Percentiles rank a stretch among this genome's conserved stretches.
Conservation (phyloP, 2,797 vertebrate genomes). For the Sebastes reedi region DNA sequence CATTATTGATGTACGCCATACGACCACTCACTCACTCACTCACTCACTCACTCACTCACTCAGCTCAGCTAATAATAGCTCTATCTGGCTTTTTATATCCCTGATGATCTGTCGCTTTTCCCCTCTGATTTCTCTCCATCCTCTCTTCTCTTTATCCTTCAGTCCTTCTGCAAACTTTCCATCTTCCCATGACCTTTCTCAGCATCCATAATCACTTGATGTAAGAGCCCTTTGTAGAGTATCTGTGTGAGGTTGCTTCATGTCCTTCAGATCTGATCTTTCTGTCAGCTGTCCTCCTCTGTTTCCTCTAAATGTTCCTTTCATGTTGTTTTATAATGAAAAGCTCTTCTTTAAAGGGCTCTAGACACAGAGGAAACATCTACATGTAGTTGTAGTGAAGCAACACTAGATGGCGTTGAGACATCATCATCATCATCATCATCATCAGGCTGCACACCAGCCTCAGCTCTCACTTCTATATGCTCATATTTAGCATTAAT, state of each 20-base stretch:
- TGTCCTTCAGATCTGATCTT: not conserved
- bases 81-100: not conserved
- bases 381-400: not conserved
- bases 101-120: not conserved
- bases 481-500: too few relatives aligned
- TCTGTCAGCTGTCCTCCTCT: not conserved
- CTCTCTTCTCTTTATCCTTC: not conserved
- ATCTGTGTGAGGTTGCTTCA: too few relatives aligned
- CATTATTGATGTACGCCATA: too few relatives aligned
- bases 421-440: not conserved
- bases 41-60: too few relatives aligned
- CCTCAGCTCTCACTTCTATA: not conserved
- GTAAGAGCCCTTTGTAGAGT: too few relatives aligned
- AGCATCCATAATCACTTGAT: not conserved
- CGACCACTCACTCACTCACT: too few relatives aligned
- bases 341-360: not conserved
- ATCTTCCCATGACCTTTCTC: not conserved
- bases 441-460: not conserved
- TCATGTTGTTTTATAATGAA: not conserved
- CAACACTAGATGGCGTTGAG: conserved; percentile 51
- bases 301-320: not conserved
- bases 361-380: not conserved
- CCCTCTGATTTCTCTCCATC: not conserved
- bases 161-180: not conserved
- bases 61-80: too few relatives aligned